Percentiles rank a stretch among this genome's conserved stretches.
phyloP scores from a whole-genome alignment of 1,140 invertebrate species.

The Drosophila melanica region DNA sequence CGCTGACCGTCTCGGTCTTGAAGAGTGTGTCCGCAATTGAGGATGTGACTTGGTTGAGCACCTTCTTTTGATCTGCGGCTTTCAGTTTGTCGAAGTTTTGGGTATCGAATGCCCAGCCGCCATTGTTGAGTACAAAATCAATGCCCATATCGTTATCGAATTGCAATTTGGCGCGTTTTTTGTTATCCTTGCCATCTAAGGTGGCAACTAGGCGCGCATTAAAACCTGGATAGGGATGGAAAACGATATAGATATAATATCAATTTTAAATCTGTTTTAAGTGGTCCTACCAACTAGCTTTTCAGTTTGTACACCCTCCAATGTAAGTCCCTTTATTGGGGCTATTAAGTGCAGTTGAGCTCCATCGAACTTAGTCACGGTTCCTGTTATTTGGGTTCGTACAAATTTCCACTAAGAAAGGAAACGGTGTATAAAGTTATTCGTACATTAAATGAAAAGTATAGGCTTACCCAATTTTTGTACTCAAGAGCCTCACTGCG shows the following conservation, averaged over 20 bases:
- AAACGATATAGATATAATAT: background rate
- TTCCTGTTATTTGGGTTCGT: constrained; percentile 61
- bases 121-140: constrained; percentile 77
- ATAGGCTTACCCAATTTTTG: constrained; percentile 71
- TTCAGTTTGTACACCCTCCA: constrained; percentile 68
- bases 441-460: background rate
- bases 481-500: constrained; percentile 67
- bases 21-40: constrained; percentile 77
- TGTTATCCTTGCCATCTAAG: constrained; percentile 86
- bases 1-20: constrained; percentile 73
- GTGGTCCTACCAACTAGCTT: constrained; percentile 70
- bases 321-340: constrained; percentile 69
- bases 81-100: constrained; percentile 76
- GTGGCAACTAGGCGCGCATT: constrained; percentile 85
- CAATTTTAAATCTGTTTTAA: background rate
- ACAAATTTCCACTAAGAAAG: constrained; percentile 64
- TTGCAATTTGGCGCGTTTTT: constrained; percentile 85
- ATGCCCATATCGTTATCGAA: constrained; percentile 86
- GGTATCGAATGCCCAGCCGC: constrained; percentile 77
- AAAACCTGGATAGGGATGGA: constrained; percentile 61
- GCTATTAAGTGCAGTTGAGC: constrained; percentile 71
- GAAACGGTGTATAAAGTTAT: background rate
- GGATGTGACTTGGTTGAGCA: constrained; percentile 57
- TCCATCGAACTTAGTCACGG: constrained; percentile 64
- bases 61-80: constrained; percentile 66